A percentile compares a stretch with the other conserved stretches of the same genome.
Conservation (phyloP, 2,888 invertebrate genomes). For the Volucella inanis region DNA sequence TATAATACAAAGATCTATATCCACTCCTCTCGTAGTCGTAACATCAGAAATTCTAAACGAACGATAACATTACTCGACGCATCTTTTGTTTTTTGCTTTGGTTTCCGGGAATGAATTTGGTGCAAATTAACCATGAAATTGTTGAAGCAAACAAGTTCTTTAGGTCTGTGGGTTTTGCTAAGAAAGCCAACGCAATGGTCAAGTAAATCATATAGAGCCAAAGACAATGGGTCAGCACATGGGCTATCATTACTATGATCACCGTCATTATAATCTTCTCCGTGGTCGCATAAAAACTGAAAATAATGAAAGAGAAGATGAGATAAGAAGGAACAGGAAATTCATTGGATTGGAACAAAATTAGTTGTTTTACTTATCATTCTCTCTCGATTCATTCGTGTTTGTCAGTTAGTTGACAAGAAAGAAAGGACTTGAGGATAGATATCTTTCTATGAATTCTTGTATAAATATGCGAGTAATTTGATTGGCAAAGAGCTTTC, state of each 20-base stretch:
- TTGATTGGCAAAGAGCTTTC: too few species aligned
- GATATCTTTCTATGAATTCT: slow-evolving; percentile 1
- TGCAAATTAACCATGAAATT: slow-evolving; percentile 71
- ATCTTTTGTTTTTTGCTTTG: slow-evolving; percentile 26
- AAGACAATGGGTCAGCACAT: slow-evolving; percentile 68
- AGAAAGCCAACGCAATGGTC: slow-evolving; percentile 59
- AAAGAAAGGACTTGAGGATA: slow-evolving; percentile 14
- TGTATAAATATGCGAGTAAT: slow-evolving; percentile 20
- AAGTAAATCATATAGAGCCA: slow-evolving; percentile 68
- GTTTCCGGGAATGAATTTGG: slow-evolving; percentile 40
- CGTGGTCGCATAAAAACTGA: slow-evolving; percentile 22
- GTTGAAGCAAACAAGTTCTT: slow-evolving; percentile 47
- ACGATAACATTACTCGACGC: slow-evolving; percentile 20
- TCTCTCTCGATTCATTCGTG: slow-evolving; percentile 32
- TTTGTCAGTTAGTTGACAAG: not conserved
- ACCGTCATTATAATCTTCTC: slow-evolving; percentile 65
- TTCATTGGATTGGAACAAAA: slow-evolving; percentile 55
- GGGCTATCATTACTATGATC: slow-evolving; percentile 71
- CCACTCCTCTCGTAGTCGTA: not conserved
- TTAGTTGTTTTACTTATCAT: slow-evolving; percentile 55
- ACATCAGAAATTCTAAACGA: not conserved
- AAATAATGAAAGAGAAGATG: not conserved
- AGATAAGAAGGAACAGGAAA: slow-evolving; percentile 56
- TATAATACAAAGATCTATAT: slow-evolving; percentile 34
- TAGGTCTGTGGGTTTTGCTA: not conserved